phyloP scores from a whole-genome alignment of 2,888 invertebrate genomes.

The Oscheius myriophilus region DNA sequence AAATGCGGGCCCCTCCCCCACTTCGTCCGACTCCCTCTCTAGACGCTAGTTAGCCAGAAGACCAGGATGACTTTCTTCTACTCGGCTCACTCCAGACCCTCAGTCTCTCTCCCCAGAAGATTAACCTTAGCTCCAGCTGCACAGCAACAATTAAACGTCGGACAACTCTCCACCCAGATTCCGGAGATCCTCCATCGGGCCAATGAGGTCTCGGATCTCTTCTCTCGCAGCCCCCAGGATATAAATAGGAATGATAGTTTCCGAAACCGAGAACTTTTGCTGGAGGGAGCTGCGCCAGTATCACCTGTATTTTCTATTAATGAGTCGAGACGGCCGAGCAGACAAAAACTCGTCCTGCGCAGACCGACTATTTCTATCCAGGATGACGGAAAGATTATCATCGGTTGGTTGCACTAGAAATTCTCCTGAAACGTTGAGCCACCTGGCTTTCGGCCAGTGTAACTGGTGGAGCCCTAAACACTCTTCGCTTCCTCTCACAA shows the following conservation, averaged over 20 bases:
- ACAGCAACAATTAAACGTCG: conserved; percentile 23
- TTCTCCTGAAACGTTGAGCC: too few species aligned
- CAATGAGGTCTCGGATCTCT: conserved; percentile 25
- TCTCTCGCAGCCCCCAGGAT: conserved; percentile 3
- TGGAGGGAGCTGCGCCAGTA: conserved; percentile 48
- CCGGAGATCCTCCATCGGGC: conserved; percentile 42
- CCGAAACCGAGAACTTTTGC: background rate
- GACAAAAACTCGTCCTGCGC: conserved; percentile 48
- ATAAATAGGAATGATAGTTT: conserved; percentile 19
- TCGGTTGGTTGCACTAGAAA: conserved; percentile 51
- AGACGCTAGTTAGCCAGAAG: background rate
- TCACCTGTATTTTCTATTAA: conserved; percentile 59
- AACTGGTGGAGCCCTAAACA: too few species aligned
- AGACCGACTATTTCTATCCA: conserved; percentile 69
- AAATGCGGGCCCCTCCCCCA: conserved; percentile 3
- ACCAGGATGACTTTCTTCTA: conserved; percentile 29
- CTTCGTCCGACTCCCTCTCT: background rate
- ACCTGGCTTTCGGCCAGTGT: too few species aligned
- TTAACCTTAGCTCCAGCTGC: conserved; percentile 46
- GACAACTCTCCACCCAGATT: conserved; percentile 44
- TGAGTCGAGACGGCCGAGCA: conserved; percentile 45
- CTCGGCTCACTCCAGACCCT: conserved; percentile 23
- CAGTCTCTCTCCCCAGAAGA: conserved; percentile 21
- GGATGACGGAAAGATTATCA: conserved; percentile 67
- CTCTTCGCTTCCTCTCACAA: too few species aligned